A percentile compares a stretch with the other conserved stretches of the same genome.
These are phyloP conservation scores for Cebidichthys violaceus DNA, from an alignment of 2,113 vertebrate genomes.

Conservation along the genomic window DNA sequence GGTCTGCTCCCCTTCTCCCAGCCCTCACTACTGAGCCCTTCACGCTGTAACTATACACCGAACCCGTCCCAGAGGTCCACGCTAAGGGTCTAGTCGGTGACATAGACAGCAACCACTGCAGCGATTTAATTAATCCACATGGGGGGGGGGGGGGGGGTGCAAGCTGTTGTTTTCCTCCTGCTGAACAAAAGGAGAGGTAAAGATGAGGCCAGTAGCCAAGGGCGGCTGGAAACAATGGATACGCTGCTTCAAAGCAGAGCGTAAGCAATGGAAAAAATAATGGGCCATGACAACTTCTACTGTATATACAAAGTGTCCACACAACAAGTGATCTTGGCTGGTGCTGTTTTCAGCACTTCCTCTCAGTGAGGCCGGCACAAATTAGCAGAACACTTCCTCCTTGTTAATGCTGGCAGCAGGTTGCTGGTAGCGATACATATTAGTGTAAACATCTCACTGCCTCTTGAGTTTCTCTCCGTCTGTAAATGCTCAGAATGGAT, in stretches of 20 bases:
- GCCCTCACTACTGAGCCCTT: slow-evolving; percentile 47
- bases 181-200: slow-evolving; percentile 57
- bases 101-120: slow-evolving; percentile 64
- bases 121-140: slow-evolving; percentile 82
- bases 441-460: neutral
- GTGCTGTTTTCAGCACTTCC: slow-evolving; percentile 3
- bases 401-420: neutral
- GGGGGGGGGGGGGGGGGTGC: slow-evolving; percentile 53
- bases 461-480: neutral
- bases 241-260: slow-evolving; percentile 14
- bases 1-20: slow-evolving; percentile 37
- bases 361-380: neutral
- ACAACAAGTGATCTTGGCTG: slow-evolving; percentile 1
- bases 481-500: slow-evolving; percentile 20
- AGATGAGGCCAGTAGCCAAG: slow-evolving; percentile 21
- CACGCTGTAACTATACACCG: slow-evolving; percentile 68
- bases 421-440: neutral
- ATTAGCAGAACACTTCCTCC: slow-evolving; percentile 1
- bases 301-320: slow-evolving; percentile 51
- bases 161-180: slow-evolving; percentile 81
- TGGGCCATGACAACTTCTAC: slow-evolving; percentile 30
- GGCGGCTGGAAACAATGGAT: slow-evolving; percentile 14
- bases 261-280: slow-evolving; percentile 47
- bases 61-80: slow-evolving; percentile 44
- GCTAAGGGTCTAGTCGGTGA: slow-evolving; percentile 68